Conservation (phyloP, 2,113 vertebrate genomes). For the Lamprologus tigripictilis region DNA sequence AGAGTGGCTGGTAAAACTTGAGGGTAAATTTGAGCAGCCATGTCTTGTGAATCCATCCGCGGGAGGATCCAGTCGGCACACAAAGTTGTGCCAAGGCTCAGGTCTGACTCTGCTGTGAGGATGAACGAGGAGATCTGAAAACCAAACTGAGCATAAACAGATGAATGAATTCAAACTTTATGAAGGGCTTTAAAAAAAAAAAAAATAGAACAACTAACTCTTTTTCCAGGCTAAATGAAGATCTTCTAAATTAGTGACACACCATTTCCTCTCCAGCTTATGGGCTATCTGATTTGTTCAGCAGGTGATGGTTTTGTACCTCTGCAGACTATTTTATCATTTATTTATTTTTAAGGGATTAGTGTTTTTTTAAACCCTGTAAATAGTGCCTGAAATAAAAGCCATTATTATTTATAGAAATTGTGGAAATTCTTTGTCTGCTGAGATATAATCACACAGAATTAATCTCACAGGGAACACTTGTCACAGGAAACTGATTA, state of each 20-base stretch:
- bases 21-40: background rate
- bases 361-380: background rate
- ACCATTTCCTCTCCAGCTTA: background rate
- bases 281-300: background rate
- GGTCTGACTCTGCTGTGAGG: background rate
- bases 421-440: background rate
- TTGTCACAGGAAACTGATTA: background rate
- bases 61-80: background rate
- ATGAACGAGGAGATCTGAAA: background rate
- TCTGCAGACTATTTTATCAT: background rate
- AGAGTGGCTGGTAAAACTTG: background rate
- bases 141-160: background rate
- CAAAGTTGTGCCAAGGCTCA: background rate
- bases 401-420: background rate
- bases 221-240: background rate
- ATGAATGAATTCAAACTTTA: background rate
- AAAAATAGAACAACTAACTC: background rate
- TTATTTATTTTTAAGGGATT: background rate
- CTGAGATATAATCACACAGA: background rate
- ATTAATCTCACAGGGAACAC: background rate
- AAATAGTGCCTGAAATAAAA: background rate
- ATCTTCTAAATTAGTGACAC: background rate
- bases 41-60: background rate
- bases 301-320: background rate
- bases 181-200: background rate